Evolutionary conservation across 2,113 vertebrate genomes (phyloP).

Genomic region (Beaufortia kweichowensis): DNA sequence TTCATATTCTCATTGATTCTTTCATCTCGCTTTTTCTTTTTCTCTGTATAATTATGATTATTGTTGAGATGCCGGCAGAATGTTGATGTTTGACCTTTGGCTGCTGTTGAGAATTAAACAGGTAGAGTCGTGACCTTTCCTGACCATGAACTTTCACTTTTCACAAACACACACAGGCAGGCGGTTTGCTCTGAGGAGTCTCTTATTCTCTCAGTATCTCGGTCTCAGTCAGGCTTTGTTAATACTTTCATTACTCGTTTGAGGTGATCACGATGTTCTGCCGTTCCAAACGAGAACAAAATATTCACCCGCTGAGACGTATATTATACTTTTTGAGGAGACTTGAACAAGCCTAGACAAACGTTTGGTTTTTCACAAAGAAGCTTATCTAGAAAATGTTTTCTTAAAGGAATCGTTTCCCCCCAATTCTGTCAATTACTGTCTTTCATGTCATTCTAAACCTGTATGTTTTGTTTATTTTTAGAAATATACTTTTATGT

Average conservation of each 20-base stretch:
- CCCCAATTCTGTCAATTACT: neutral
- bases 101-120: constrained; percentile 75
- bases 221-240: constrained; percentile 51
- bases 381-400: neutral
- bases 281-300: constrained; percentile 43
- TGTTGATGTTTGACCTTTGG: constrained; percentile 75
- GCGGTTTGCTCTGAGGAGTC: constrained; percentile 29
- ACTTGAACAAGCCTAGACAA: constrained; percentile 3
- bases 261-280: constrained; percentile 46
- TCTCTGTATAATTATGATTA: constrained; percentile 52
- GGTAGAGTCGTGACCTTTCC: constrained; percentile 72
- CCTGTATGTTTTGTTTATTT: no score
- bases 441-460: neutral
- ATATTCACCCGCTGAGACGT: constrained; percentile 9
- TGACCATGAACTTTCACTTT: constrained; percentile 53
- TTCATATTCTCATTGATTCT: constrained; percentile 59
- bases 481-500: no score
- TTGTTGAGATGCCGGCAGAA: constrained; percentile 68
- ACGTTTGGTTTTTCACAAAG: neutral
- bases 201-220: constrained; percentile 41
- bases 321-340: constrained; percentile 41
- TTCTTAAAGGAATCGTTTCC: neutral
- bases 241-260: constrained; percentile 60
- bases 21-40: constrained; percentile 9
- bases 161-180: constrained; percentile 30